Base-by-base conservation (phyloP, 1,140 invertebrate genomes). In the Portunus trituberculatus region DNA sequence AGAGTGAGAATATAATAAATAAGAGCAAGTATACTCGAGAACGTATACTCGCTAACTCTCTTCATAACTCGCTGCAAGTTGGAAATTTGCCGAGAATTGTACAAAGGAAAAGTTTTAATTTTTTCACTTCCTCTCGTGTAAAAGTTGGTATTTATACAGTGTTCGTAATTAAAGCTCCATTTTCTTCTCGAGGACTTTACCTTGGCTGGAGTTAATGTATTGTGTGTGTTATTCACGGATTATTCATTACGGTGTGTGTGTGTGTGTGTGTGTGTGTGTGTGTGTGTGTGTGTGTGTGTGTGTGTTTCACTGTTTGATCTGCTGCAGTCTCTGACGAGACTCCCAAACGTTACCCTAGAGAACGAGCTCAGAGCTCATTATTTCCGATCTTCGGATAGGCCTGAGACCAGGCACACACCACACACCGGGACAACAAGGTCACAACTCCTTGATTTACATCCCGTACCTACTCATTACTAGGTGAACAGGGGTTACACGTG, bases 101-200 rank as follows among this genome's bases (percentile, higher is more conserved):
- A 76, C 67, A 76, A 76, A 76, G 67, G 67, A 76, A 76, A 76
- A 76, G 67, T 76, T 76, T 76, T n/a, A 76, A 76, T 76, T 76
- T 76, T 76, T 76, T 76, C 67, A 25, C 67, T 76, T 76, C 67
- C 67, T 76, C 67, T 20, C n/a, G 67, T 76, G 67, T 76, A 76
- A 76, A 76, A 76, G 67, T 76, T 76, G 20, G 67, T 76, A 76
- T 76, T 76, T 76, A 76, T 76, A 76, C 67, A 76, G 67, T n/a
- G 67, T 76, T 76, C 67, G 67, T 76, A 76, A 76, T 76, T 76
- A 76, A n/a, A 76, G 67, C 67, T 76, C 67, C 67, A 76, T 76
- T 76, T 76, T 76, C 67, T 76, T 76, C 67, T n/a, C 20, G 67
- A 20, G n/a, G 25, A 76, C 67, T 76, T 76, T 7, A 76, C 67